Conservation (phyloP, 1,140 invertebrate species). For the Nebria ingens region DNA sequence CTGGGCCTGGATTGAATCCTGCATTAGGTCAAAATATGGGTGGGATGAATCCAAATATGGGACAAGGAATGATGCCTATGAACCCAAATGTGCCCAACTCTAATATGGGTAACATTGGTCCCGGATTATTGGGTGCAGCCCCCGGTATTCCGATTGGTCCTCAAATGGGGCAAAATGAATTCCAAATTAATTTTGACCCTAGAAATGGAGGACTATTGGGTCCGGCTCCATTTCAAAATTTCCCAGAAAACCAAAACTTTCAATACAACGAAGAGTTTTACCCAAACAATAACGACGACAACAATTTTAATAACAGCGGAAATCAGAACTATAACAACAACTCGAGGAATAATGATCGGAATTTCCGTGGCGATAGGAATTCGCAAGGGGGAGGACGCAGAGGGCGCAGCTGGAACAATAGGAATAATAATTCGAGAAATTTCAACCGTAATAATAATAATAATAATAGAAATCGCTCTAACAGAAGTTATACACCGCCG, state of each 20-base stretch:
- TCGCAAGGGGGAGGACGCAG: not conserved
- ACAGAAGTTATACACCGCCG: slow-evolving; percentile 3
- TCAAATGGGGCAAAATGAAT: slow-evolving; percentile 17
- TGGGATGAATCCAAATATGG: not conserved
- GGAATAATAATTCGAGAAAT: not conserved
- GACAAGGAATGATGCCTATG: not conserved
- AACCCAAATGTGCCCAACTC: slow-evolving; percentile 3
- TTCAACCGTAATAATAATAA: not conserved
- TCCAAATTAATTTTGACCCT: slow-evolving; percentile 29
- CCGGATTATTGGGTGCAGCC: slow-evolving; percentile 10
- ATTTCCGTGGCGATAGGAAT: slow-evolving; percentile 2
- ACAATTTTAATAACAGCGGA: not conserved
- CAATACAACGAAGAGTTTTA: slow-evolving; percentile 24
- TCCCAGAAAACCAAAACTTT: slow-evolving; percentile 17
- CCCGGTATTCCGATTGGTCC: slow-evolving; percentile 10
- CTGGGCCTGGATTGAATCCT: not conserved
- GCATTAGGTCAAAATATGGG: not conserved
- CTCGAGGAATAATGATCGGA: not conserved
- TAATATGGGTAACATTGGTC: not conserved
- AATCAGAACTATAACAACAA: not conserved
- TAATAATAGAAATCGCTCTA: not conserved
- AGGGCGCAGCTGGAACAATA: not conserved
- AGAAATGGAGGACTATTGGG: slow-evolving; percentile 27
- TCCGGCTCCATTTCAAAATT: slow-evolving; percentile 23
- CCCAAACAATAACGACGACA: slow-evolving; percentile 10